Conservation (phyloP, 2,113 vertebrate species). For the Spheniscus mendiculus region DNA sequence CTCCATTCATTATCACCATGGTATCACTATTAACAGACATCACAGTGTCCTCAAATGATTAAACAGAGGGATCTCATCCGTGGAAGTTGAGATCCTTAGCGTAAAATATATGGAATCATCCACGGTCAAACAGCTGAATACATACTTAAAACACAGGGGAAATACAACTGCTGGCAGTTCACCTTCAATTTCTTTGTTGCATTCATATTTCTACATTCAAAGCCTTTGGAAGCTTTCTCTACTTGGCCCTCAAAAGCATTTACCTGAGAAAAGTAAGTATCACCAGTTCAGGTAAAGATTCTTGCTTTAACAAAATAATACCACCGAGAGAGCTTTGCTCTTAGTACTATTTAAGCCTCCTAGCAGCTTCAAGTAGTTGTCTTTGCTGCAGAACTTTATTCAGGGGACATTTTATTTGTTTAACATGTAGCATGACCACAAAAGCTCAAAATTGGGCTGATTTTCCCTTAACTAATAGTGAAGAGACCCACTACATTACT, state of each 20-base stretch:
- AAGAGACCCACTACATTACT: neutral
- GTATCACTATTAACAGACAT: neutral
- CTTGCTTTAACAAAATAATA: neutral
- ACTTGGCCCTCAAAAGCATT: neutral
- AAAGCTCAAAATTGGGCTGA: neutral
- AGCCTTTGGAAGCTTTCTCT: neutral
- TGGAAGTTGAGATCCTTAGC: neutral
- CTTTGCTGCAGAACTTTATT: neutral
- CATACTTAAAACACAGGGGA: neutral
- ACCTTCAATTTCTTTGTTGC: neutral
- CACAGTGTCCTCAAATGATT: neutral
- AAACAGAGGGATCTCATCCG: neutral
- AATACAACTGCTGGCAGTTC: neutral
- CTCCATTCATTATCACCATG: fast-evolving
- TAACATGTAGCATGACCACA: neutral
- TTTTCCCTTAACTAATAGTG: neutral
- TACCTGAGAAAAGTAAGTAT: neutral
- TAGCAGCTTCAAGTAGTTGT: neutral
- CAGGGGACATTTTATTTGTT: neutral
- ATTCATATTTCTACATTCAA: neutral
- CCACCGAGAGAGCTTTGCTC: neutral
- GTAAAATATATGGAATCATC: neutral
- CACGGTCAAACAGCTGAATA: neutral
- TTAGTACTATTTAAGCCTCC: neutral
- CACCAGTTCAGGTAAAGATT: neutral